Percentiles rank a stretch among this genome's conserved stretches.
Evolutionary conservation across 2,888 invertebrate genomes (phyloP).

Genomic region (Tinea semifulvella): DNA sequence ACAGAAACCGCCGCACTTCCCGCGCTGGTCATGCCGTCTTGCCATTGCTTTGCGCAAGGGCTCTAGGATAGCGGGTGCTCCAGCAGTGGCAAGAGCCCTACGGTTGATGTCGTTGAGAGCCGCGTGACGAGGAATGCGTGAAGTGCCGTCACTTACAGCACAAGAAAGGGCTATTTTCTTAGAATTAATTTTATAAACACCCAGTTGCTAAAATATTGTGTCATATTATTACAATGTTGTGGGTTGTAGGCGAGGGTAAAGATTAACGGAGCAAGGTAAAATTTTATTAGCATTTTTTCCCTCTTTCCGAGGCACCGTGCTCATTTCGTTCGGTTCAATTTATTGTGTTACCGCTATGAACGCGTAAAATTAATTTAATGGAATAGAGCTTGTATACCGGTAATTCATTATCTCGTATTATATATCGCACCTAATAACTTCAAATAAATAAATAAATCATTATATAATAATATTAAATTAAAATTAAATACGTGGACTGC

Average conservation of each 20-base stretch:
- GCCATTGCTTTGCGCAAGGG: too few species aligned
- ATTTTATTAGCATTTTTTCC: conserved; percentile 62
- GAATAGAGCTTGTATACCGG: conserved; percentile 30
- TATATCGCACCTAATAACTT: not conserved
- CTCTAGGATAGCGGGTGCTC: too few species aligned
- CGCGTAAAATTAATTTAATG: conserved; percentile 52
- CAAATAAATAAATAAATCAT: too few species aligned
- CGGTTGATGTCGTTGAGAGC: too few species aligned
- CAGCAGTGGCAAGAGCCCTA: too few species aligned
- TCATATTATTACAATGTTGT: conserved; percentile 6
- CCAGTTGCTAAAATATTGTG: conserved; percentile 1
- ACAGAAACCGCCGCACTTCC: too few species aligned
- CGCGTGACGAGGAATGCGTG: too few species aligned
- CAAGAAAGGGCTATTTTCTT: conserved; percentile 11
- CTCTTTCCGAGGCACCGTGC: conserved; percentile 49
- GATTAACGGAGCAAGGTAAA: conserved; percentile 54
- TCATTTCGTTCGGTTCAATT: conserved; percentile 57
- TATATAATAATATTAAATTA: too few species aligned
- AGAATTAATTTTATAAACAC: conserved; percentile 24
- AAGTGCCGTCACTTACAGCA: too few species aligned
- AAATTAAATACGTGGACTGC: too few species aligned
- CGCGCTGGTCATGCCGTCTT: too few species aligned
- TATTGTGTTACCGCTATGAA: conserved; percentile 43
- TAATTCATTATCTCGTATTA: not conserved
- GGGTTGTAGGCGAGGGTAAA: conserved; percentile 37